Evolutionary conservation across 2,797 vertebrate species (phyloP), one percentile per base, ranked within the genome.

Genomic region (Macropodus opercularis): DNA sequence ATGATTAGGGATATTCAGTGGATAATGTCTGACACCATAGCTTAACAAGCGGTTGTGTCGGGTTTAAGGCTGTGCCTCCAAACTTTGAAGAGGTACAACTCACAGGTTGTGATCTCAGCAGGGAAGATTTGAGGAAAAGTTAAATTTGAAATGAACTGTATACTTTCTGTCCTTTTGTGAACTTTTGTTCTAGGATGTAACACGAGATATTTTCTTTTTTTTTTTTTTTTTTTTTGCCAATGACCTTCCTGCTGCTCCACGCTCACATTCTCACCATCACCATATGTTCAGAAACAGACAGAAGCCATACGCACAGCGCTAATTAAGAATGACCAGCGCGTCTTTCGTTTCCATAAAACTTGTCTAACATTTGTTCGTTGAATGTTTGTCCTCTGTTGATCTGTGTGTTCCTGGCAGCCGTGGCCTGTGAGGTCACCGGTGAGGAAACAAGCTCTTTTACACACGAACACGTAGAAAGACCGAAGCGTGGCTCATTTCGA

Each of bases 221-320:
- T 29, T n/a, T n/a, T n/a, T n/a, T n/a, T n/a, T n/a, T n/a, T 6
- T 58, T 48, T 66, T 68, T 55, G 58, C 65, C 52, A 49, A 63
- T 71, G 60, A 77, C 69, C 57, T 63, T 77, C 41, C 48, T 60
- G 51, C 52, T 62, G 47, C 53, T 65, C 21, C 15, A 21, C 29
- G 48, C 36, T 26, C 32, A 43, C 29, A 38, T 39, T 43, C 11
- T 52, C 42, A 23, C 32, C 48, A 17, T 27, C 39, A 24, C 41
- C 53, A 67, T 48, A 44, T 69, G 47, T 17, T 52, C 54, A 52
- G 19, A 19, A 21, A 32, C 11, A 71, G 40, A 53, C 35, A 58
- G 21, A 65, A 43, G 40, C 53, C 24, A 50, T 44, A 40, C 42
- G 55, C 54, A 55, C n/a, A n/a, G n/a, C n/a, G n/a, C 24, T 61